Base-by-base conservation (phyloP, 2,113 vertebrate species). In the Dolichotis patagonum region DNA sequence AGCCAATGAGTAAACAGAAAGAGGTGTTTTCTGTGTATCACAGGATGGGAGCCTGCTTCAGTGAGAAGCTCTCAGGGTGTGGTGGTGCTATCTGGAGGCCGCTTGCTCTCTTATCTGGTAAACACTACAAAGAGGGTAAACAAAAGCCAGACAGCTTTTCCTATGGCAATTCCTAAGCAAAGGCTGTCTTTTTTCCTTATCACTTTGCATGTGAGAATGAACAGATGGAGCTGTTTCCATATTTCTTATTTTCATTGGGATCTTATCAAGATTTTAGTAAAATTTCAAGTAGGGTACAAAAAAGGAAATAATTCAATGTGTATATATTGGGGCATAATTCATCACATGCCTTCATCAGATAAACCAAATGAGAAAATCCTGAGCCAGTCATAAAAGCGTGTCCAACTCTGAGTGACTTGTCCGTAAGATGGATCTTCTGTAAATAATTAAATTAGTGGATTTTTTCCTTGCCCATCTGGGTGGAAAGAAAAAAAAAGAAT, bases 361-460 rank as follows among this genome's bases (percentile, higher is more conserved):
- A 94, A 97, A 98, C 92, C 89, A 98, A 97, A 97, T 78, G 95
- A 97, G 93, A 86, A 97, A 98, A 98, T 80, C 88, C 92, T 62
- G 38, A 91, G 89, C 52, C 83, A 97, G 96, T 90, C 94, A 75
- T 13, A 38, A 98, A 97, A 97, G 92, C 75, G 90, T 96, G 97
- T 97, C 94, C 96, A 98, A 96, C 93, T 92, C 95, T 84, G 92
- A 98, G 88, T 95, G 96, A 94, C 96, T 94, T 91, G 88, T 95
- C 93, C 90, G 96, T 96, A 98, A 98, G 98, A 98, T 84, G 95
- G 93, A 98, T 98, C 95, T 96, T 97, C 97, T 85, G 91, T 96
- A 98, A 98, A 98, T 98, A 98, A 98, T 98, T 98, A 97, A 98
- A 98, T 98, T 96, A 98, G 95, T 90, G 69, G 46, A 58, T 84